Evolutionary conservation across 2,113 vertebrate genomes (phyloP).

Genomic region (Scalopus aquaticus): DNA sequence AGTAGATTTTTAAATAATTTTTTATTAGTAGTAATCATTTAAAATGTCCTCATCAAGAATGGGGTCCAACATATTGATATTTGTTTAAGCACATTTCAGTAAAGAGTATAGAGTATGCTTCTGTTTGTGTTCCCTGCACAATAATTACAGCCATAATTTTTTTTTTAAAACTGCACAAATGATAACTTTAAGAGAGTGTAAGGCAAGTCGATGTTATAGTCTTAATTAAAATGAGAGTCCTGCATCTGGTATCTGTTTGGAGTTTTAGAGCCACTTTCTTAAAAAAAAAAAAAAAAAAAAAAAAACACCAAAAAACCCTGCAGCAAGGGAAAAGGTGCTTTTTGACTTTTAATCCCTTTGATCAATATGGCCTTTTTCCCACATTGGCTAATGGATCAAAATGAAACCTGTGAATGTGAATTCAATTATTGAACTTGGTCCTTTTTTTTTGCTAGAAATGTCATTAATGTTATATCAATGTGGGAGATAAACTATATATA

Average conservation of each 20-base stretch:
- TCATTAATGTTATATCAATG: slow-evolving; percentile 84
- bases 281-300: slow-evolving; percentile 74
- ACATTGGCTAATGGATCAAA: slow-evolving; percentile 82
- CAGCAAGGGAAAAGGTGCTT: slow-evolving; percentile 83
- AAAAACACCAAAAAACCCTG: slow-evolving; percentile 54
- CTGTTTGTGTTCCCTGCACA: slow-evolving; percentile 14
- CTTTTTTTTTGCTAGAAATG: slow-evolving; percentile 86
- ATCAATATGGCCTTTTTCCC: slow-evolving; percentile 73
- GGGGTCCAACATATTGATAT: neutral
- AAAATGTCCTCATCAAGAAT: slow-evolving; percentile 29
- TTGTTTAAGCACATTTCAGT: neutral
- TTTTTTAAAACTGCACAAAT: slow-evolving; percentile 48
- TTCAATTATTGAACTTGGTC: slow-evolving; percentile 81
- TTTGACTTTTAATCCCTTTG: slow-evolving; percentile 73
- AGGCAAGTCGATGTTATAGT: slow-evolving; percentile 48
- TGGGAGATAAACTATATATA: slow-evolving; percentile 80
- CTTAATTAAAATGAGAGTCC: slow-evolving; percentile 44
- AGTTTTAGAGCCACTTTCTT: slow-evolving; percentile 81
- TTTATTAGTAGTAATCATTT: neutral
- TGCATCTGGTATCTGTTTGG: slow-evolving; percentile 77
- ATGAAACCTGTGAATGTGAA: slow-evolving; percentile 87
- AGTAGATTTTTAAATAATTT: neutral
- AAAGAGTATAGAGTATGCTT: neutral
- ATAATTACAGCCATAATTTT: slow-evolving; percentile 1
- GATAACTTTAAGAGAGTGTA: slow-evolving; percentile 21